Percentiles rank a stretch among this genome's conserved stretches.
These are phyloP conservation scores for Megalopta genalis DNA, from an alignment of 1,140 invertebrate species.

Conservation along the genomic window DNA sequence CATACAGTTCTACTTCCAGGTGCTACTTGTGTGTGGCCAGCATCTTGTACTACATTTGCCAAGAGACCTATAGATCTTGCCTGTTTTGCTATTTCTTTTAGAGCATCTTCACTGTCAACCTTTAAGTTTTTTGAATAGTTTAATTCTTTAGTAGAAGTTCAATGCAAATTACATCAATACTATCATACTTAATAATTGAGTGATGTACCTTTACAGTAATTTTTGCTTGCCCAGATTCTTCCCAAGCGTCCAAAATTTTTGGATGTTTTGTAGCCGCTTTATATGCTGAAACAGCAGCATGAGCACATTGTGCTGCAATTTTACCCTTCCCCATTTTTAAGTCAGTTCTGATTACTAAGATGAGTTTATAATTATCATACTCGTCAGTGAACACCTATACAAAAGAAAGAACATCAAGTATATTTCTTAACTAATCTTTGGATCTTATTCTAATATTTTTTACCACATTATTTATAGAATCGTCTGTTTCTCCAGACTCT, in stretches of 20 bases:
- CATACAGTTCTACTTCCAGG: constrained; percentile 93
- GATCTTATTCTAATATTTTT: constrained; percentile 5
- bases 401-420: constrained; percentile 14
- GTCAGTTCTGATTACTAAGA: constrained; percentile 93
- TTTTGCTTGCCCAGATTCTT: constrained; percentile 89
- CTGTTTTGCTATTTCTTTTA: constrained; percentile 83
- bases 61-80: constrained; percentile 86
- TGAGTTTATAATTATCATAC: constrained; percentile 86
- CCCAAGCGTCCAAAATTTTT: constrained; percentile 87
- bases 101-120: constrained; percentile 84
- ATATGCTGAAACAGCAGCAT: constrained; percentile 92
- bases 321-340: constrained; percentile 97
- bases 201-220: constrained; percentile 85
- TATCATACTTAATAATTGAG: neutral
- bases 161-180: neutral
- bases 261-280: constrained; percentile 84
- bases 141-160: neutral
- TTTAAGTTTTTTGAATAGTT: constrained; percentile 50
- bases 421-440: neutral
- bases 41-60: constrained; percentile 90
- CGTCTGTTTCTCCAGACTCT: constrained; percentile 3
- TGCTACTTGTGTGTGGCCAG: constrained; percentile 93
- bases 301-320: constrained; percentile 94
- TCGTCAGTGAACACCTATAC: constrained; percentile 48
- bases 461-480: constrained; percentile 20